Conservation (phyloP, 2,888 invertebrate genomes). For the Netelia inedita region DNA sequence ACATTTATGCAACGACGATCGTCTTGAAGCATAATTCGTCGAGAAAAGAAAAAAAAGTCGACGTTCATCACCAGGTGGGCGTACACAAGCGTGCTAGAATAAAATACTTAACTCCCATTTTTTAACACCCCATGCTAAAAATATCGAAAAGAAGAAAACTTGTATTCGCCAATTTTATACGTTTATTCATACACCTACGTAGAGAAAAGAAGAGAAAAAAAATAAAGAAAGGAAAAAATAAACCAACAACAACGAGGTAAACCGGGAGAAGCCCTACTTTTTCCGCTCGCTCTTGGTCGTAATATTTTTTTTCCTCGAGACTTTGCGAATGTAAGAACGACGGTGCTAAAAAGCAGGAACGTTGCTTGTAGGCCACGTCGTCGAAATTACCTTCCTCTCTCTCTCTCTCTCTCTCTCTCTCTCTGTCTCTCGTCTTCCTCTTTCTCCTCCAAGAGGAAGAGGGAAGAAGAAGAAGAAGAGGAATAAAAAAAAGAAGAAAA, state of each 20-base stretch:
- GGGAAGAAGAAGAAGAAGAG: too few relatives aligned
- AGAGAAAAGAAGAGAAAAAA: neutral
- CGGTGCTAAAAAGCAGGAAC: neutral
- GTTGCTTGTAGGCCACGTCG: constrained; percentile 4
- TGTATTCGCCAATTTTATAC: neutral
- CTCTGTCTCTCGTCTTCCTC: neutral
- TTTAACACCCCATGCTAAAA: neutral
- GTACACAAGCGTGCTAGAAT: too few relatives aligned
- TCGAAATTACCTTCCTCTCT: constrained; percentile 8
- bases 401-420: neutral
- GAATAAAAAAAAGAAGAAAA: constrained; percentile 20
- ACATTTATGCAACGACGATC: too few relatives aligned
- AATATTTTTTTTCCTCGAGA: constrained; percentile 1
- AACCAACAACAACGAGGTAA: neutral
- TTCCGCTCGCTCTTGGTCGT: neutral
- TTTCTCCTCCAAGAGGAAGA: too few relatives aligned
- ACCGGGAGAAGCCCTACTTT: neutral
- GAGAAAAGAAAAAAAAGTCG: neutral
- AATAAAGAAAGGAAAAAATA: neutral
- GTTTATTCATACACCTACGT: neutral
- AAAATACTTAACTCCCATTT: too few relatives aligned
- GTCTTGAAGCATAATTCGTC: too few relatives aligned
- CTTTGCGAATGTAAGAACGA: neutral
- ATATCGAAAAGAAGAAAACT: neutral
- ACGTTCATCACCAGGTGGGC: too few relatives aligned